Evolutionary conservation across 1,140 invertebrate genomes (phyloP).

Genomic region (Ceratina australensis): DNA sequence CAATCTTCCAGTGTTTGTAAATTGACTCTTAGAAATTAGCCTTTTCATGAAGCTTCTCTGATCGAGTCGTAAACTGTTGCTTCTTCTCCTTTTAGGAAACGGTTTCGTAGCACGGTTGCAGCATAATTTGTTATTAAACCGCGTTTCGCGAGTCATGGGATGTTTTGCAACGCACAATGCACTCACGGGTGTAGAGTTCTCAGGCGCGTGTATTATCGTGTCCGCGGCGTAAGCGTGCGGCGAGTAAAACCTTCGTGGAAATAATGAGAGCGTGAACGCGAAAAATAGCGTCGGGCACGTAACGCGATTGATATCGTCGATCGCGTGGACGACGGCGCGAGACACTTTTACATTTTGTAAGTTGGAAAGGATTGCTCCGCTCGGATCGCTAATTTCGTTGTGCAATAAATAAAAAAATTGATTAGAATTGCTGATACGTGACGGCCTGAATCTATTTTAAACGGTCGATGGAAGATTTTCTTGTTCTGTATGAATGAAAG

Average conservation of each 20-base stretch:
- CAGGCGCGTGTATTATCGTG: background rate
- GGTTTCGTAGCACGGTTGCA: background rate
- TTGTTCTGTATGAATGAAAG: background rate
- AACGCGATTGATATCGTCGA: constrained; percentile 45
- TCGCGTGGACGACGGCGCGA: background rate
- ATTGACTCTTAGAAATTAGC: no score
- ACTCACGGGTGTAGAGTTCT: background rate
- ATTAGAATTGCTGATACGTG: background rate
- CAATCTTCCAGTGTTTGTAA: background rate
- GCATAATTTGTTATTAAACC: constrained; percentile 5
- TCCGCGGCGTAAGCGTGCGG: background rate
- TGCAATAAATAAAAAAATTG: background rate
- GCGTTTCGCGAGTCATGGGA: constrained; percentile 1
- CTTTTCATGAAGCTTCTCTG: no score
- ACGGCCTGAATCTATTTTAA: background rate
- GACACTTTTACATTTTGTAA: background rate
- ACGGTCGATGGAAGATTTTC: background rate
- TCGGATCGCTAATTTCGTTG: no score
- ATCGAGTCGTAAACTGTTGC: background rate
- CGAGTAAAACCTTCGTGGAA: constrained; percentile 71
- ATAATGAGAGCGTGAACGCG: constrained; percentile 77
- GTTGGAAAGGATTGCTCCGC: no score
- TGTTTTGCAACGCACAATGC: constrained; percentile 6
- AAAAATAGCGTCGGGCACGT: constrained; percentile 61
- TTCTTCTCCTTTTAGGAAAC: background rate